These are phyloP conservation scores for Netelia fuscicornis DNA, from an alignment of 2,888 invertebrate genomes.

Conservation along the genomic window DNA sequence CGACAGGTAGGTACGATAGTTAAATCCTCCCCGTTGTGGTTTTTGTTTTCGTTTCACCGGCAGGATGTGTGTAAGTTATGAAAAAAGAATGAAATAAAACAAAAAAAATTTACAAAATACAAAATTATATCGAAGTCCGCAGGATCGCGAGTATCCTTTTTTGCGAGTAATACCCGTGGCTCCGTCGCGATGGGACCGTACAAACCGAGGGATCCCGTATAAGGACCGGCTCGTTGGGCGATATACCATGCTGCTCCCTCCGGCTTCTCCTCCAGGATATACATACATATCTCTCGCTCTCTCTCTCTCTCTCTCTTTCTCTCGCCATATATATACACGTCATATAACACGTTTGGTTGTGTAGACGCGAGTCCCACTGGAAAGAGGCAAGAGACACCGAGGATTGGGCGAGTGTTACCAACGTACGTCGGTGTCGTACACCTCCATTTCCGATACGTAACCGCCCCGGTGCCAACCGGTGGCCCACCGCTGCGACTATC, in stretches of 20 bases:
- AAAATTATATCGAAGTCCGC: conserved; percentile 46
- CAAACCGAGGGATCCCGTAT: conserved; percentile 72
- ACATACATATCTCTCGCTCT: not conserved
- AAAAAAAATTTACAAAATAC: conserved; percentile 20
- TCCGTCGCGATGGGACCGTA: conserved; percentile 31
- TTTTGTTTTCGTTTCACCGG: conserved; percentile 13
- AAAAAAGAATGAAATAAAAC: conserved; percentile 34
- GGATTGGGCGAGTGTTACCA: not conserved
- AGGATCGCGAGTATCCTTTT: conserved; percentile 68
- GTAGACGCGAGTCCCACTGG: not conserved
- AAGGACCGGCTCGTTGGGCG: conserved; percentile 72
- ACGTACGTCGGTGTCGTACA: conserved; percentile 7
- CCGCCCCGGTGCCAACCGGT: conserved; percentile 29
- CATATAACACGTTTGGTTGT: not conserved
- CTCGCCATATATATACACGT: too few relatives aligned
- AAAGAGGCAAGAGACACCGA: conserved; percentile 12
- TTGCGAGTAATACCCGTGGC: conserved; percentile 64
- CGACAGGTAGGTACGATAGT: conserved; percentile 38
- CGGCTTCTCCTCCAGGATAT: conserved; percentile 24
- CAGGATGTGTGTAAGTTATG: conserved; percentile 12
- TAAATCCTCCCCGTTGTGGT: conserved; percentile 48
- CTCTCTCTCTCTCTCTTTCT: too few relatives aligned
- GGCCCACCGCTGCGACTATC: conserved; percentile 64
- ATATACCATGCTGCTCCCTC: conserved; percentile 63
- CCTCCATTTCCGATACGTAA: conserved; percentile 55